These are phyloP conservation scores for Delphinapterus leucas DNA, from an alignment of 2,113 vertebrate species.

Conservation along the genomic window DNA sequence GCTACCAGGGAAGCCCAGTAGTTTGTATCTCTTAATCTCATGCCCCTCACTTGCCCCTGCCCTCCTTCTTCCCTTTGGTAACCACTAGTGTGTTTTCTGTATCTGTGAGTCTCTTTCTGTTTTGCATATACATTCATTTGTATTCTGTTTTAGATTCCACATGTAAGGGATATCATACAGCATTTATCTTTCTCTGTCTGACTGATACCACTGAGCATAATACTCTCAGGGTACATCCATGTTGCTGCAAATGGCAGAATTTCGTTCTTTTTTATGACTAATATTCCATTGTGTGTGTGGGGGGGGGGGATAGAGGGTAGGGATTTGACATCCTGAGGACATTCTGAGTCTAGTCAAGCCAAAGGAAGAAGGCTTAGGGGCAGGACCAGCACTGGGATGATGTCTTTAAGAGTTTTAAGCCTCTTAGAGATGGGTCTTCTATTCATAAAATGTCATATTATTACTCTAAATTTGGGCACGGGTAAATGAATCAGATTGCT, in stretches of 20 bases:
- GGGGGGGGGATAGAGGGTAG: background rate
- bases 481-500: background rate
- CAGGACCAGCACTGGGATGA: background rate
- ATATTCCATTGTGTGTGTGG: background rate
- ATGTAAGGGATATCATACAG: background rate
- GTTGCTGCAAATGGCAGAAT: background rate
- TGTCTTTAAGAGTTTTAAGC: background rate
- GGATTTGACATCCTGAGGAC: background rate
- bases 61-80: background rate
- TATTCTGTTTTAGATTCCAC: background rate
- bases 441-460: background rate
- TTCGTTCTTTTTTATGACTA: background rate
- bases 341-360: background rate
- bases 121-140: background rate
- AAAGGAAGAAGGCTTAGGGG: background rate
- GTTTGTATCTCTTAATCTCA: background rate
- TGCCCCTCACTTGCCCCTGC: background rate
- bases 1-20: no score
- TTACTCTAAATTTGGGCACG: background rate
- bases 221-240: background rate
- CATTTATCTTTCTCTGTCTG: background rate
- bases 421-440: background rate
- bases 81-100: background rate
- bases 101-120: background rate
- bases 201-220: background rate